Base-by-base conservation (phyloP, 2,888 invertebrate species). In the Prosapia bicincta region DNA sequence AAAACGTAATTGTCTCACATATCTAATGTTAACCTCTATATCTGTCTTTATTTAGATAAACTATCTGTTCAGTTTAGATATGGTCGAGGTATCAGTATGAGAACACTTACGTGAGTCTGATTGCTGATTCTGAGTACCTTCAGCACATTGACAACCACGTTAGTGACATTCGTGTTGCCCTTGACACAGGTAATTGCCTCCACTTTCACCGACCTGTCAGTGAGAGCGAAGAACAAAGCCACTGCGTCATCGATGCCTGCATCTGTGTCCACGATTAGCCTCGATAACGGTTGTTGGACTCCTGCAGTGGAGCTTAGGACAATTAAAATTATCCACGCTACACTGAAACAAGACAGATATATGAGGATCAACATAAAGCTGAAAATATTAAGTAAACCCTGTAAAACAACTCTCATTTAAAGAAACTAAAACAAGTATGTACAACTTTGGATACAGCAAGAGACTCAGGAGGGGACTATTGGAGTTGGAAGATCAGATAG, bases 101-200 rank as follows among this genome's bases (percentile, higher is more conserved):
- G n/a, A n/a, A 9, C 86, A 86, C 67, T 85, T 82, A 23, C 73
- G 25, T 68, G 5, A 10, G 67, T 3, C 15, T 65, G 66, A 13
- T 83, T 81, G 9, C 84, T 84, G 13, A 85, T 79, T 20, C 85
- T 83, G 67, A 89, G 82, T 0, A 85, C 85, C 77, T 87, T 85
- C 3, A 87, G 82, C 0, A 89, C 87, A 81, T 89, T 89, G 0
- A 78, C 78, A 32, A 84, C 84, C 0, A 86, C 89, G 78, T 88
- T 85, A 15, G 85, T 82, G 5, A 88, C 81, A 0, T 82, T 79
- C 0, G 87, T 86, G 80, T 89, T 89, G 1, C 90, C 90, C 66
- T 86, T 84, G 0, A 86, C 85, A 78, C 88, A 87, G 0, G 89
- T 89, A 69, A 90, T 86, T n/a, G 86, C 90, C 0, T 88, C 66